Conservation (phyloP, 37 sponge, comb jelly and placozoan species). For the Ephydatia muelleri region DNA sequence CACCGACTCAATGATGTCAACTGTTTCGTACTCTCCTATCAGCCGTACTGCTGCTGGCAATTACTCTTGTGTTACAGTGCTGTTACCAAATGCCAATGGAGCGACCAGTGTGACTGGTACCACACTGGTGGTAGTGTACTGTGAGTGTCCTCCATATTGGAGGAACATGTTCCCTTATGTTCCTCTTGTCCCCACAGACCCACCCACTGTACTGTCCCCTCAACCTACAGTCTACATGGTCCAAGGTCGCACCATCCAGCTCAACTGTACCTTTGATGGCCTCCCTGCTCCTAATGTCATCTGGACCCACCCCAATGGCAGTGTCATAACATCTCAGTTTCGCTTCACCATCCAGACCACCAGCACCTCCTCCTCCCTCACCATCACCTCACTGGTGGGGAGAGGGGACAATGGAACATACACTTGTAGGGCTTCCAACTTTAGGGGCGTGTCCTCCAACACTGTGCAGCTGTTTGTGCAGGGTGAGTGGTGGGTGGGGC, state of each 20-base stretch:
- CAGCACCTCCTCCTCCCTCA: background rate
- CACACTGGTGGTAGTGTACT: background rate
- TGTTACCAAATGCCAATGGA: background rate
- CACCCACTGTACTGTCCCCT: background rate
- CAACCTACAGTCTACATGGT: background rate
- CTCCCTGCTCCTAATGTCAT: slow-evolving; percentile 19
- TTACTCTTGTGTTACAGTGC: background rate
- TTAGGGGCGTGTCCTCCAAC: background rate
- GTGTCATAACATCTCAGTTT: background rate
- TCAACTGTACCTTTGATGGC: slow-evolving; percentile 27
- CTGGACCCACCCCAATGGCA: slow-evolving; percentile 37
- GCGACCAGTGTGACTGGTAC: background rate
- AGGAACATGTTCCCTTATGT: no score
- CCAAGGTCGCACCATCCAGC: background rate
- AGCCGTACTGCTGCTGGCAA: background rate
- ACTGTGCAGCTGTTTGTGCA: background rate
- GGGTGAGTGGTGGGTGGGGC: no score
- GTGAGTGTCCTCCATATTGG: background rate
- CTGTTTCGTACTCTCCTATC: background rate
- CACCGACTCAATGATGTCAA: background rate
- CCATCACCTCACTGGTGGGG: background rate
- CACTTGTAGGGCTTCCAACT: background rate
- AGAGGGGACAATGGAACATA: background rate
- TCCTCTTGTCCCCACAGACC: background rate
- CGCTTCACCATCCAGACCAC: background rate